These are phyloP conservation scores for Pomacea canaliculata DNA, from an alignment of 2,888 invertebrate species.

Conservation along the genomic window DNA sequence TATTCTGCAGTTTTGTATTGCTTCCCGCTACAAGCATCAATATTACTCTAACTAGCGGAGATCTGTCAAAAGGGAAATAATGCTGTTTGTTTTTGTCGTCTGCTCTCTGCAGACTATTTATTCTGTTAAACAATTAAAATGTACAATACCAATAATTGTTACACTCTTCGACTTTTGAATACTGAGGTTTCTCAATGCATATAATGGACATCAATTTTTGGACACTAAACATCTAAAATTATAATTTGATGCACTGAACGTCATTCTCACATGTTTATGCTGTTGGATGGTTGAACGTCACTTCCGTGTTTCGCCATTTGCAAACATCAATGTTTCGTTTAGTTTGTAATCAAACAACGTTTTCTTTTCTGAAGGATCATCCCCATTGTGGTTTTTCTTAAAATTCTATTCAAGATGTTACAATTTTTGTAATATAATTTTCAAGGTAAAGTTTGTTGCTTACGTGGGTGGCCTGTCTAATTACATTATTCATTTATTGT, in stretches of 20 bases:
- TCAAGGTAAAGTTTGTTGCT: too few species aligned
- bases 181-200: too few species aligned
- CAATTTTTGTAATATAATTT: too few species aligned
- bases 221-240: not conserved
- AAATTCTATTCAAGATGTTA: too few species aligned
- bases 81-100: not conserved
- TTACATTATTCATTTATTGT: conserved; percentile 4
- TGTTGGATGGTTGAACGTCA: conserved; percentile 27
- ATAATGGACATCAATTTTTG: too few species aligned
- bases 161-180: not conserved
- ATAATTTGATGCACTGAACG: conserved; percentile 5
- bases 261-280: conserved; percentile 16
- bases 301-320: conserved; percentile 33
- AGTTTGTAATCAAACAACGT: too few species aligned
- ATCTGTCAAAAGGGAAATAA: conserved; percentile 6
- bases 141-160: not conserved
- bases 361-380: too few species aligned
- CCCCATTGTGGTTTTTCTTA: too few species aligned
- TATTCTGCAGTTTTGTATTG: too few species aligned
- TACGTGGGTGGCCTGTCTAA: not conserved
- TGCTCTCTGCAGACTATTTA: not conserved
- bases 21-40: too few species aligned
- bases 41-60: too few species aligned
- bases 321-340: not conserved
- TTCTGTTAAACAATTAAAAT: not conserved